A percentile compares a stretch with the other conserved stretches of the same genome.
Evolutionary conservation across 1,140 invertebrate species (phyloP).

Genomic region (Conopomorpha cramerella): DNA sequence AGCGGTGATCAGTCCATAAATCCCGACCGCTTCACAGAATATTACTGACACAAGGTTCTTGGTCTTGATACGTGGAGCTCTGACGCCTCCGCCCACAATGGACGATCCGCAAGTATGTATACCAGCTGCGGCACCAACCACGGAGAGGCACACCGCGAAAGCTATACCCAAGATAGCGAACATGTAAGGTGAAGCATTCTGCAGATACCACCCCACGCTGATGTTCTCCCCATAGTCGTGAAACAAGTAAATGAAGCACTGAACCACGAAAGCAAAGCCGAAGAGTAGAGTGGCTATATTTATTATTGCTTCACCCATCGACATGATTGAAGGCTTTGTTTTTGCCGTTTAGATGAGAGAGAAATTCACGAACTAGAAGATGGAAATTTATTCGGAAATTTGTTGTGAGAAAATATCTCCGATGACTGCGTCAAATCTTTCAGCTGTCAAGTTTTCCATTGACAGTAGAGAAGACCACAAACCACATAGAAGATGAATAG

Average conservation of each 20-base stretch:
- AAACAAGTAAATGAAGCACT: slow-evolving; percentile 74
- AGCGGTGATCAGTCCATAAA: slow-evolving; percentile 93
- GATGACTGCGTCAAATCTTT: neutral
- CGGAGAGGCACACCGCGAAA: slow-evolving; percentile 88
- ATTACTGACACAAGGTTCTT: slow-evolving; percentile 97
- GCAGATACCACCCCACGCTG: slow-evolving; percentile 83
- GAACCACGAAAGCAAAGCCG: neutral
- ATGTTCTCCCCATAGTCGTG: slow-evolving; percentile 81
- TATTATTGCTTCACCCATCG: too few relatives aligned
- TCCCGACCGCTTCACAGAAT: slow-evolving; percentile 95
- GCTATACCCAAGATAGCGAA: slow-evolving; percentile 88
- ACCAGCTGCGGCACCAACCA: slow-evolving; percentile 93
- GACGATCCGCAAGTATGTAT: slow-evolving; percentile 92
- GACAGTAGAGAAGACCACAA: too few relatives aligned
- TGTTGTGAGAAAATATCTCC: neutral
- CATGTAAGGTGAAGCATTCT: slow-evolving; percentile 81
- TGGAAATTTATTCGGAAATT: neutral
- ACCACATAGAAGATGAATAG: too few relatives aligned
- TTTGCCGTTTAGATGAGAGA: neutral
- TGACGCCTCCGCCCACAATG: slow-evolving; percentile 93
- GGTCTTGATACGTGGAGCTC: slow-evolving; percentile 95
- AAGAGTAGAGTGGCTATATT: too few relatives aligned
- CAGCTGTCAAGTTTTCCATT: too few relatives aligned
- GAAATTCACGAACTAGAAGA: neutral
- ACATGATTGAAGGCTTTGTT: too few relatives aligned